Percentiles rank a stretch among this genome's conserved stretches.
Conservation (phyloP, 2,797 vertebrate species). For the Poecilia picta region DNA sequence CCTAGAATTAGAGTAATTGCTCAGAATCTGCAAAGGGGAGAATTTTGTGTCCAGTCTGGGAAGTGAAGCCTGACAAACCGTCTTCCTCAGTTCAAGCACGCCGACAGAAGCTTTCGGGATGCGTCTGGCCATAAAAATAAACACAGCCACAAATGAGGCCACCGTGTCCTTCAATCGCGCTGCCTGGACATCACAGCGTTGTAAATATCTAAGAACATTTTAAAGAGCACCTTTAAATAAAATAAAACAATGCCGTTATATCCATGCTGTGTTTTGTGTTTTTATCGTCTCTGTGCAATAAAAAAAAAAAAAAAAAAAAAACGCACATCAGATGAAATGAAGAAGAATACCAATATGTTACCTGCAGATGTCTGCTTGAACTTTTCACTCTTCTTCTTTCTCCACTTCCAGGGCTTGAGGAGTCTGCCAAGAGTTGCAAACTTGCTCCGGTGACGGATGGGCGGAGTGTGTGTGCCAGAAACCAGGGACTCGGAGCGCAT, state of each 20-base stretch:
- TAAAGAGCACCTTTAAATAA: constrained; percentile 50
- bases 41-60: constrained; percentile 18
- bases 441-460: constrained; percentile 93
- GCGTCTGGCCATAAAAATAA: constrained; percentile 46
- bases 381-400: constrained; percentile 99
- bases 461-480: constrained; percentile 92
- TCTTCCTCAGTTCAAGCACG: constrained; percentile 33
- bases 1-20: constrained; percentile 19
- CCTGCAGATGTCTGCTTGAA: constrained; percentile 98
- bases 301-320: background rate
- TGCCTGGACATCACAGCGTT: constrained; percentile 40
- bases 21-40: constrained; percentile 24
- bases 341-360: constrained; percentile 56
- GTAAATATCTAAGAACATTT: constrained; percentile 28
- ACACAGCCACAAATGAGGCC: constrained; percentile 48
- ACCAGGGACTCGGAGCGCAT: constrained; percentile 95
- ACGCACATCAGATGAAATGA: background rate
- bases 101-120: constrained; percentile 47
- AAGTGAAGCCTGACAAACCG: constrained; percentile 39
- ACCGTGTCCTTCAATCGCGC: constrained; percentile 57
- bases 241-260: constrained; percentile 30
- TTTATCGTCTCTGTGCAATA: background rate
- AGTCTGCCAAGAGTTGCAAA: constrained; percentile 94
- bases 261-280: no score
- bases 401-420: constrained; percentile 99